Base-by-base conservation (phyloP, 2,113 vertebrate genomes). In the Telmatochromis brichardi region DNA sequence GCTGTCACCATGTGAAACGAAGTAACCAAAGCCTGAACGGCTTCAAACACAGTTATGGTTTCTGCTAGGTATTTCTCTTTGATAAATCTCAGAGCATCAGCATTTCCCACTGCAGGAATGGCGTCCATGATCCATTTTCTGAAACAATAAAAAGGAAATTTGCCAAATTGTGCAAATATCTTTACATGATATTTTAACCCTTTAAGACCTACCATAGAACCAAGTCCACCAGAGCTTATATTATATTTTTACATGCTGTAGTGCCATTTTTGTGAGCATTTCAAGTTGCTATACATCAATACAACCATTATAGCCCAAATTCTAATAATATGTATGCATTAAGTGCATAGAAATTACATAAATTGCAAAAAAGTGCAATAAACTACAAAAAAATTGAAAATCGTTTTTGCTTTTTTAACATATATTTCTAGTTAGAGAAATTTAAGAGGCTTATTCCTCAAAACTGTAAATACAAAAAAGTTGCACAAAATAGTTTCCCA, bases 71-170 rank as follows among this genome's bases (percentile, higher is more conserved):
- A 94, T 89, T 94, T 97, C 5, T 95, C 94, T 68, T 95, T 96
- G 90, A 98, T 91, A 90, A 97, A 97, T 78, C 58, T 94, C 21
- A 98, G 81, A 2, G 96, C 91, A 9, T 13, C 89, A 82, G 91
- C 79, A 84, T 85, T 97, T 89, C 90, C 96, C 83, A 95, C 93
- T 5, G 94, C 89, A 78, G 96, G 90, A 13, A 97, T 82, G 19
- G 96, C 54, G 51, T 98, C 96, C 95, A 97, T 80, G 86, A 98
- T 79, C 94, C 96, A 96, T 12, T 92, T 92, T 91, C 97, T 98
- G 80, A 54, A 86, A 92, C n/a, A 90, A 3, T 19, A 26, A 87
- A 81, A 63, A 83, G 26, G 1, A 9, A 73, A 0, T 55, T 50
- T 55, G 35, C 21, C 6, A 65, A 33, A 9, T 35, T 45, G n/a